Conservation (phyloP, 2,113 vertebrate genomes). For the Actenoides hombroni region DNA sequence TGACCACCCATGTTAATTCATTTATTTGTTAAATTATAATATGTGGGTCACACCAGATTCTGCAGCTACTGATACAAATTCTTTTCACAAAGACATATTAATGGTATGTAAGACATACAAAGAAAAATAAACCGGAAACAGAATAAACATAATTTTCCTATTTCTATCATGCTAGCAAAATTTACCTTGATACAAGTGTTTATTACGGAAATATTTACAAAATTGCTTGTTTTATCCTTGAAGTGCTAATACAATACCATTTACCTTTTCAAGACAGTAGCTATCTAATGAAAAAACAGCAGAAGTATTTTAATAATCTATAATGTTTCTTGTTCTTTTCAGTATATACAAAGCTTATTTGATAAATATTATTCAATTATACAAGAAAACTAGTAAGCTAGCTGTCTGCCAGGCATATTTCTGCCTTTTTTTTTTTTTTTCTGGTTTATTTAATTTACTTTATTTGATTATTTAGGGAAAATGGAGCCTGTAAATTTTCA, state of each 20-base stretch:
- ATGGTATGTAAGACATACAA: background rate
- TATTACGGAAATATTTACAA: background rate
- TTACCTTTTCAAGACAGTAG: background rate
- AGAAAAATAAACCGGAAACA: background rate
- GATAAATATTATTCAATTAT: conserved; percentile 62
- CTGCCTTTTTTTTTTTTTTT: background rate
- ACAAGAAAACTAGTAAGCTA: conserved; percentile 31
- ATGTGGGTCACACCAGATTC: background rate
- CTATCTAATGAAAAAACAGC: background rate
- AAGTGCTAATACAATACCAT: background rate
- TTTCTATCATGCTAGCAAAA: background rate
- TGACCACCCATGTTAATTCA: background rate
- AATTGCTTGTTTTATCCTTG: background rate
- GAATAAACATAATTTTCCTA: background rate
- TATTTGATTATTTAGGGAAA: conserved; percentile 54
- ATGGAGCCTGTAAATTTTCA: conserved; percentile 32
- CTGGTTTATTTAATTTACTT: conserved; percentile 57
- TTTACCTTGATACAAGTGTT: background rate
- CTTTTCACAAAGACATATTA: background rate
- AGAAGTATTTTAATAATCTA: background rate
- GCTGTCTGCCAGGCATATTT: conserved; percentile 44
- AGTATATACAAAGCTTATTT: conserved; percentile 23
- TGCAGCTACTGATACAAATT: background rate
- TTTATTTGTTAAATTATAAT: background rate
- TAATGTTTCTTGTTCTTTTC: background rate